Base-by-base conservation (phyloP, 2,797 vertebrate species). In the Mastacembelus armatus region DNA sequence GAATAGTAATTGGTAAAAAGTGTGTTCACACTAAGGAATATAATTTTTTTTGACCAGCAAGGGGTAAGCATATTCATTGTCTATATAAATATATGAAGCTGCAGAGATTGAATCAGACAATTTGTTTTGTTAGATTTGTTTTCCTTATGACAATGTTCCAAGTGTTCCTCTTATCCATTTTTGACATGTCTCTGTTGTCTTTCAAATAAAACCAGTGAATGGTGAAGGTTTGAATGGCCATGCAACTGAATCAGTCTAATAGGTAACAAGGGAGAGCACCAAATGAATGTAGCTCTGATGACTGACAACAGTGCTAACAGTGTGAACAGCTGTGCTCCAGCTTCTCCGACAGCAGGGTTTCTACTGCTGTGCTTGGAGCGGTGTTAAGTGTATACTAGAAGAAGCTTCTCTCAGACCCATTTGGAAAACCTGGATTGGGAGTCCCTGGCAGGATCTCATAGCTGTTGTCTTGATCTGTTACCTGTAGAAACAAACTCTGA, bases 381-480 rank as follows among this genome's bases (percentile, higher is more conserved):
- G 19, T 12, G 2, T 30, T 8, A 30, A n/a, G n/a, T n/a, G n/a
- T 32, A 22, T 22, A 38, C 30, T 30, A 30, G 15, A 19, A 6
- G 16, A 40, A n/a, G n/a, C 11, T 26, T 0, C 24, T 2, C 16
- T 55, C 52, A 48, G 42, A 44, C 19, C 33, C 33, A 8, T 3
- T 7, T 22, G 21, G 21, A 38, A 43, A 29, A n/a, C 27, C 47
- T 63, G 47, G 36, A 16, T 3, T 27, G 39, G 43, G 45, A 38
- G 6, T 36, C 4, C 5, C 14, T 16, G 4, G 11, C 36, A 40
- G 62, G 58, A 16, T 51, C 48, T 48, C 0, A 2, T n/a, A 45
- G 66, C 59, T 82, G 78, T 54, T 78, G 76, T 73, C 24, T 68
- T 83, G 80, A 83, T 82, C 74, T 82, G 85, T 61, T 77, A 62